These are phyloP conservation scores for Spodoptera littoralis DNA, from an alignment of 2,888 invertebrate species.

Conservation along the genomic window DNA sequence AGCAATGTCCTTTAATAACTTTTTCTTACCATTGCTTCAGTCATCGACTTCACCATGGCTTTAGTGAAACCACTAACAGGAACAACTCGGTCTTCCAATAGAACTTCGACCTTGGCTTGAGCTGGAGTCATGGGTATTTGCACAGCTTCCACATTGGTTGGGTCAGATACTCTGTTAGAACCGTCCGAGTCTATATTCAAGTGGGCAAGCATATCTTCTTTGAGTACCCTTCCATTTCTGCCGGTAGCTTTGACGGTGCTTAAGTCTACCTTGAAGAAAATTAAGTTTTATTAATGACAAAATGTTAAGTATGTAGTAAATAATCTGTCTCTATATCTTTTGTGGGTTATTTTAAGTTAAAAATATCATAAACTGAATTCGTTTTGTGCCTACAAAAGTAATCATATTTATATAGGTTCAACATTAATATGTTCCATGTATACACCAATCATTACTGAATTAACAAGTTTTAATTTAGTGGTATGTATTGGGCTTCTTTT, in stretches of 20 bases:
- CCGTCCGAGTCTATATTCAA: conserved; percentile 88
- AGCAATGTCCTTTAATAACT: too few relatives aligned
- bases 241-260: conserved; percentile 93
- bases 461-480: background rate
- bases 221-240: conserved; percentile 96
- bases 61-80: conserved; percentile 94
- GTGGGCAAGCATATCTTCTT: conserved; percentile 96
- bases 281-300: background rate
- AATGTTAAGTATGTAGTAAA: too few relatives aligned
- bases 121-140: conserved; percentile 64
- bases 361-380: background rate
- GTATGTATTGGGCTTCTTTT: too few relatives aligned
- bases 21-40: conserved; percentile 70
- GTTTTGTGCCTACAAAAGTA: background rate
- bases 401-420: background rate
- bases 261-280: conserved; percentile 89
- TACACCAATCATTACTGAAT: too few relatives aligned
- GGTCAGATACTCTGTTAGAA: conserved; percentile 80
- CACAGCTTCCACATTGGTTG: conserved; percentile 61
- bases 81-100: conserved; percentile 87
- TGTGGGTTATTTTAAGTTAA: too few relatives aligned
- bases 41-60: conserved; percentile 99
- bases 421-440: too few relatives aligned
- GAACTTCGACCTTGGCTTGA: conserved; percentile 67
- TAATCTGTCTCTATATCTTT: too few relatives aligned